Conservation (phyloP, 2,113 vertebrate genomes). For the Bambusicola thoracicus region DNA sequence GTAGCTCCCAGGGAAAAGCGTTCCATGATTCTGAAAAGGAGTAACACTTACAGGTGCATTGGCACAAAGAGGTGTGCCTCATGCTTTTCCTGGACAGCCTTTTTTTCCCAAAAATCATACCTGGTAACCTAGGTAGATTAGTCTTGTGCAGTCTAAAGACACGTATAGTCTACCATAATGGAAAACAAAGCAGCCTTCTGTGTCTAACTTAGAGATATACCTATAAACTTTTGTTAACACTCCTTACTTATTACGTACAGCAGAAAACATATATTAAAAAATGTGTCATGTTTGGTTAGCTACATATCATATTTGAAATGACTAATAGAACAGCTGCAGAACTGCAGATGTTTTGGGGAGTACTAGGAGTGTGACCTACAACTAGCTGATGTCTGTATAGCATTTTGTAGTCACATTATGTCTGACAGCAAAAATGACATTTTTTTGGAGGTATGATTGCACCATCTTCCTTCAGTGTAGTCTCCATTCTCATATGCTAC, state of each 20-base stretch:
- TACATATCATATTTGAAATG: background rate
- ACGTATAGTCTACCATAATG: background rate
- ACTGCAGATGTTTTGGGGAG: background rate
- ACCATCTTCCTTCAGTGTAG: accelerated
- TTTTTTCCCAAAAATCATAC: background rate
- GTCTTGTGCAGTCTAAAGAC: accelerated
- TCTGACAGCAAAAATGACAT: background rate
- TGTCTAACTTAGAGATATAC: background rate
- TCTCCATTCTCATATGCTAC: background rate
- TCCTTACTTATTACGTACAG: background rate
- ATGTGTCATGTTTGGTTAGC: accelerated
- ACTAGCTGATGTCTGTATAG: background rate
- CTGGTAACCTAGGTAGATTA: background rate
- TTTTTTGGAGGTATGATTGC: background rate
- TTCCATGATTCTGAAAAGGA: background rate
- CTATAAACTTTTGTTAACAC: background rate
- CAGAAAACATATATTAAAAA: background rate
- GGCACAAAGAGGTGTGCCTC: background rate
- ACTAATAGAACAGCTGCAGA: background rate
- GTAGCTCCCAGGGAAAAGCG: background rate
- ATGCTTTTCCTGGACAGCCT: background rate
- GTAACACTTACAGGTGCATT: background rate
- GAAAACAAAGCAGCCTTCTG: background rate
- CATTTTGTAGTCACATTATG: background rate
- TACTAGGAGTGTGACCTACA: background rate